Conservation (phyloP, 1,140 invertebrate species). For the Drosophila simulans region DNA sequence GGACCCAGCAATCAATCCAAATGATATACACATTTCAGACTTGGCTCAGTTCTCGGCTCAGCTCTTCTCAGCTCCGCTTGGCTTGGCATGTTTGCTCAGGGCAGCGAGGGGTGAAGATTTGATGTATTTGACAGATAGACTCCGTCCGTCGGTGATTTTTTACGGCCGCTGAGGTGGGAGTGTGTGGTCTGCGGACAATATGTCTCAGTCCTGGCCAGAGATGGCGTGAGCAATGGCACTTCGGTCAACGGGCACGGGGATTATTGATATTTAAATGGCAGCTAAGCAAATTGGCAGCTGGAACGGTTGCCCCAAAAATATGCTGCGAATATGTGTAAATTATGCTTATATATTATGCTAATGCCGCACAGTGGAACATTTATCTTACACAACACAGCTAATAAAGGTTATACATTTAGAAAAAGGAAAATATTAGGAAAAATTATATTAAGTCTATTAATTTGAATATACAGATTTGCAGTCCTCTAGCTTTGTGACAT, state of each 20-base stretch:
- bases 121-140: constrained; percentile 79
- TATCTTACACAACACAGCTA: background rate
- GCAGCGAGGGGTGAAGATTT: constrained; percentile 43
- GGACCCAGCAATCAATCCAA: constrained; percentile 71
- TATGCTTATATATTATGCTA: constrained; percentile 49
- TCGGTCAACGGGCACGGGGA: constrained; percentile 23
- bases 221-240: constrained; percentile 41
- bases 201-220: constrained; percentile 66
- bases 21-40: constrained; percentile 79
- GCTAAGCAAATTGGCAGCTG: constrained; percentile 20
- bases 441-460: no score
- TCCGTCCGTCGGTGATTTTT: constrained; percentile 57
- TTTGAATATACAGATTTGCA: no score
- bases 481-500: no score
- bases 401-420: background rate
- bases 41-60: constrained; percentile 35
- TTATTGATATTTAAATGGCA: constrained; percentile 54
- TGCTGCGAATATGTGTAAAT: constrained; percentile 33
- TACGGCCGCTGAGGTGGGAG: constrained; percentile 30
- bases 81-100: constrained; percentile 50
- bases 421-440: background rate
- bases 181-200: constrained; percentile 54
- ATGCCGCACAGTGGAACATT: constrained; percentile 10
- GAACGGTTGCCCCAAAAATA: constrained; percentile 12
- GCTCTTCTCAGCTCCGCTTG: constrained; percentile 30